These are phyloP conservation scores for Pimpla rufipes DNA, from an alignment of 2,888 invertebrate genomes.

Conservation along the genomic window DNA sequence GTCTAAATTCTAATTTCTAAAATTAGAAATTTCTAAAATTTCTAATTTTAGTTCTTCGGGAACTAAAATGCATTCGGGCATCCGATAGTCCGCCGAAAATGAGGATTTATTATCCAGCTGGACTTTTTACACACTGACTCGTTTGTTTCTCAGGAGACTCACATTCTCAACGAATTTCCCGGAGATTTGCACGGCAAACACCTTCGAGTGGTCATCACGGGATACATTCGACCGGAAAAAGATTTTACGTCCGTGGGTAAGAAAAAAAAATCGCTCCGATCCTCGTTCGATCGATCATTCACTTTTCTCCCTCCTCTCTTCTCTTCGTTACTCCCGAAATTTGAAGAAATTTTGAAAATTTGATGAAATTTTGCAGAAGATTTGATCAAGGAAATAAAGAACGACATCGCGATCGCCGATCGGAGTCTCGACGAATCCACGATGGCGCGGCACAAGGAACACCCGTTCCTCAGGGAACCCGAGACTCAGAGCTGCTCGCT, in stretches of 20 bases:
- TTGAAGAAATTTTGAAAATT: conserved; percentile 57
- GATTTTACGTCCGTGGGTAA: conserved; percentile 91
- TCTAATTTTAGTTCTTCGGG: too few relatives aligned
- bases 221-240: conserved; percentile 94
- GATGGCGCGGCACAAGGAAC: conserved; percentile 85
- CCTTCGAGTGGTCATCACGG: conserved; percentile 92
- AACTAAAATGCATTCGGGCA: too few relatives aligned
- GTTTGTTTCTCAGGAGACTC: conserved; percentile 91
- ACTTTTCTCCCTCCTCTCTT: neutral
- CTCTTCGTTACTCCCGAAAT: neutral
- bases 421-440: conserved; percentile 87
- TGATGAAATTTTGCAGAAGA: conserved; percentile 87
- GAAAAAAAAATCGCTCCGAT: conserved; percentile 53
- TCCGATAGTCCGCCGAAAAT: too few relatives aligned
- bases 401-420: conserved; percentile 91
- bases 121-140: neutral
- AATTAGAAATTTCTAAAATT: too few relatives aligned
- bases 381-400: conserved; percentile 91
- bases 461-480: conserved; percentile 86
- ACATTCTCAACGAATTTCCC: conserved; percentile 93
- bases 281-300: neutral
- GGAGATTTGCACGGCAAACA: conserved; percentile 94
- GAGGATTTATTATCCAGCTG: too few relatives aligned
- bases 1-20: too few relatives aligned
- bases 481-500: neutral